phyloP scores from a whole-genome alignment of 2,888 invertebrate genomes.

The Ornithoptera alexandrae region DNA sequence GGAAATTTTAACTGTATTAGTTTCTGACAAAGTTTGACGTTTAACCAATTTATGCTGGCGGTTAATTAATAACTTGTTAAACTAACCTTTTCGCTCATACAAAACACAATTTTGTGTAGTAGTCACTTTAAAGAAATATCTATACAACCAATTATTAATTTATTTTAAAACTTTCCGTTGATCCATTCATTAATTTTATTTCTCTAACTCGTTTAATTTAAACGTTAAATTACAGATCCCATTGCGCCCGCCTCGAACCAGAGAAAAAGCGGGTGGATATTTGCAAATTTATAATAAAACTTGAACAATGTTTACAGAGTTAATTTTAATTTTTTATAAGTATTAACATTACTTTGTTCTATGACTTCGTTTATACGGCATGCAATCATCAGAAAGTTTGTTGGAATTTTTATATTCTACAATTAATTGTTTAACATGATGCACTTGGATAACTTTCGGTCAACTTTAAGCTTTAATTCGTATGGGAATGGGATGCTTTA shows the following conservation, averaged over 20 bases:
- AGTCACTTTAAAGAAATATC: too few relatives aligned
- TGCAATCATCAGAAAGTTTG: background rate
- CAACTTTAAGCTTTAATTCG: background rate
- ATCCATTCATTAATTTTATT: conserved; percentile 65
- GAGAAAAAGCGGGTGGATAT: conserved; percentile 29
- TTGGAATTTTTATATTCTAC: background rate
- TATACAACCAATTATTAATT: conserved; percentile 36
- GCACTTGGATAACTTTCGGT: too few relatives aligned
- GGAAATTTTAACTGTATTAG: too few relatives aligned
- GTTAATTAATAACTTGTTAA: too few relatives aligned
- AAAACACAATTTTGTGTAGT: background rate
- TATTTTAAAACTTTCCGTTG: conserved; percentile 42
- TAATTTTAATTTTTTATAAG: conserved; percentile 25
- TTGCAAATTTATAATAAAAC: conserved; percentile 36
- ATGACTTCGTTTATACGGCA: background rate
- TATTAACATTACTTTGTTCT: background rate
- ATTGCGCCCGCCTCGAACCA: conserved; percentile 40
- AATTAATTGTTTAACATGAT: background rate
- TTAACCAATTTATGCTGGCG: too few relatives aligned
- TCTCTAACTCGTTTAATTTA: conserved; percentile 65
- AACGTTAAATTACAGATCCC: conserved; percentile 57
- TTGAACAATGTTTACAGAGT: conserved; percentile 41
- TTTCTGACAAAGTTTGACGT: too few relatives aligned
- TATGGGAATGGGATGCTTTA: conserved; percentile 20
- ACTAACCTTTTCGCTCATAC: too few relatives aligned